Conservation (phyloP, 2,113 vertebrate genomes). For the Hyperoodon ampullatus region DNA sequence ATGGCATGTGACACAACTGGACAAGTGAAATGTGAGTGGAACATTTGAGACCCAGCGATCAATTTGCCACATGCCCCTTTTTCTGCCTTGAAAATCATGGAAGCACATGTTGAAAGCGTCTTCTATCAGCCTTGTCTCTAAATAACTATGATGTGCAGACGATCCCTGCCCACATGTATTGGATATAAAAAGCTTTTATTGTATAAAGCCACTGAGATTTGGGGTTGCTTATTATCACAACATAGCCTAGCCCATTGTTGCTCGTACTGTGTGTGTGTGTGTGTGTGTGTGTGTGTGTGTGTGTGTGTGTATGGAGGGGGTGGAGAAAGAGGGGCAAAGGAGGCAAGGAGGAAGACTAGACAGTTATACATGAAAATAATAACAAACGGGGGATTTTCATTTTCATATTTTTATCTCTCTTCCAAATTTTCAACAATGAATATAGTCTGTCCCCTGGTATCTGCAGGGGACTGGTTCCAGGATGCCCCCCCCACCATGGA, state of each 20-base stretch:
- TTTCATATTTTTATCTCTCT: neutral
- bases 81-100: neutral
- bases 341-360: neutral
- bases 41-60: neutral
- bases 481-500: neutral
- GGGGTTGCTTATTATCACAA: neutral
- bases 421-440: slow-evolving; percentile 30
- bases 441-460: neutral
- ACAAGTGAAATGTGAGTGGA: neutral
- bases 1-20: neutral
- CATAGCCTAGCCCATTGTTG: neutral
- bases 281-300: neutral
- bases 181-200: neutral
- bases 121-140: neutral
- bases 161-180: neutral
- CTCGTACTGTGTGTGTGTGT: neutral
- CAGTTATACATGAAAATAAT: neutral
- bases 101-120: neutral
- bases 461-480: neutral
- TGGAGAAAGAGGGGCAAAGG: neutral
- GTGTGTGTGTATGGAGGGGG: neutral
- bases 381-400: neutral
- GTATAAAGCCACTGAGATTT: neutral
- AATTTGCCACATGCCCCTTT: neutral
- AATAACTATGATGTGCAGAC: neutral